A percentile compares a stretch with the other conserved stretches of the same genome.
Conservation (phyloP, 2,113 vertebrate genomes). For the Okapia johnstoni region DNA sequence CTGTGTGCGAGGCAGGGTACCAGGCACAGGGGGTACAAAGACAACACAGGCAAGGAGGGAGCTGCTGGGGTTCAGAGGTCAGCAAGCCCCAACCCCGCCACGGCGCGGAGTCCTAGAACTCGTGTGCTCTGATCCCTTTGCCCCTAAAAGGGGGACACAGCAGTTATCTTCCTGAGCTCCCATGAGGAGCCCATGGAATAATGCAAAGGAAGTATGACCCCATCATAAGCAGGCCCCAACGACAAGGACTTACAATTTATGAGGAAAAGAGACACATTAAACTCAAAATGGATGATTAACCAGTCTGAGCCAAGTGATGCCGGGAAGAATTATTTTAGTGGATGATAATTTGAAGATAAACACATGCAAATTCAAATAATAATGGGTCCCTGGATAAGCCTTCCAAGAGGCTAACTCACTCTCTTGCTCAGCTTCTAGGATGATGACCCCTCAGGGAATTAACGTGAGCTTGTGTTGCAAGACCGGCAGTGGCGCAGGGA, state of each 20-base stretch:
- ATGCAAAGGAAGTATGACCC: background rate
- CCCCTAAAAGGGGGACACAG: background rate
- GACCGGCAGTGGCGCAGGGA: background rate
- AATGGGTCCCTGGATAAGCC: background rate
- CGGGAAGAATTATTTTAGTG: background rate
- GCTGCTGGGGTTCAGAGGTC: background rate
- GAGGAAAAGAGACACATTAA: background rate
- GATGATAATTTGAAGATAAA: background rate
- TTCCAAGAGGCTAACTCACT: background rate
- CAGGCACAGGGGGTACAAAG: too few species aligned
- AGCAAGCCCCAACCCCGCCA: background rate
- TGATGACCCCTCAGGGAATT: background rate
- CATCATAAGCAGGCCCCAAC: background rate
- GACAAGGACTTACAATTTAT: background rate
- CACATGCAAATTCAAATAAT: background rate
- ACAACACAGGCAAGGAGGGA: background rate
- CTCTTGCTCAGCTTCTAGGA: background rate
- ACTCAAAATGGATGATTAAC: background rate
- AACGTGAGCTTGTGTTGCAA: background rate
- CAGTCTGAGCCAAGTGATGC: background rate
- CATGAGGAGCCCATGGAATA: background rate
- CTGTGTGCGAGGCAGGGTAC: background rate
- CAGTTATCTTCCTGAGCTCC: background rate
- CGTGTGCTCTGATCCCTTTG: background rate
- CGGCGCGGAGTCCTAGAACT: accelerated